Base-by-base conservation (phyloP, 2,888 invertebrate species). In the Clivina fossor region DNA sequence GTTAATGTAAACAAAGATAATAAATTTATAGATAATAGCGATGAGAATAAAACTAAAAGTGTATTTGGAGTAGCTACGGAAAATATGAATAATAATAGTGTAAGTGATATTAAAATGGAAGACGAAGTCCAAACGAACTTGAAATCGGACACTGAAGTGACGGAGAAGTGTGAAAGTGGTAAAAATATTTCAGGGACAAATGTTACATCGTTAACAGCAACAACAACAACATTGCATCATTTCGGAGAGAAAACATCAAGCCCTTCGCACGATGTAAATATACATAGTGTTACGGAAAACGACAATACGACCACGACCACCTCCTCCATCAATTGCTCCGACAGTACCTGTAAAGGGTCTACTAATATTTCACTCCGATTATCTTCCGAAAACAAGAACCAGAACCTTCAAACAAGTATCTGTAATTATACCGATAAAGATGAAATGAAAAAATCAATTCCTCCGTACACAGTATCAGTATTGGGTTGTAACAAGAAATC, bases 401-500 rank as follows among this genome's bases (percentile, higher is more conserved):
- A 4, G 9, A 24, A 24, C 9, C 4, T 9, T 24, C 4, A 7
- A 9, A 24, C 9, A 7, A 24, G 9, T 7, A 9, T 24, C 5
- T 24, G 5, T 24, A 9, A 7, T 7, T 24, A 4, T 24, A 24
- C 26, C 26, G 26, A 24, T 24, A 4, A 4, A 4, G 9, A 4
- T 24, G 4, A 4, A 9, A 4, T 9, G 26, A 24, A 24, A 24
- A 24, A 24, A 24, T 24, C 26, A 24, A 9, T 7, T 24, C 4
- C 26, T 7, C 5, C 9, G 9, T 47, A 47, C 22, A 47, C 22
- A 13, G 47, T 47, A 32, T 50, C 47, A 55, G 54, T 57, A 38
- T 26, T 32, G 5, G 53, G 48, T 26, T 58, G 56, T 33, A n/a
- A n/a, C n/a, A 58, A 47, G 51, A 32, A 56, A 15, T 22, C 46